Evolutionary conservation across 2,888 invertebrate species (phyloP).

Genomic region (Hydropsyche betteni): DNA sequence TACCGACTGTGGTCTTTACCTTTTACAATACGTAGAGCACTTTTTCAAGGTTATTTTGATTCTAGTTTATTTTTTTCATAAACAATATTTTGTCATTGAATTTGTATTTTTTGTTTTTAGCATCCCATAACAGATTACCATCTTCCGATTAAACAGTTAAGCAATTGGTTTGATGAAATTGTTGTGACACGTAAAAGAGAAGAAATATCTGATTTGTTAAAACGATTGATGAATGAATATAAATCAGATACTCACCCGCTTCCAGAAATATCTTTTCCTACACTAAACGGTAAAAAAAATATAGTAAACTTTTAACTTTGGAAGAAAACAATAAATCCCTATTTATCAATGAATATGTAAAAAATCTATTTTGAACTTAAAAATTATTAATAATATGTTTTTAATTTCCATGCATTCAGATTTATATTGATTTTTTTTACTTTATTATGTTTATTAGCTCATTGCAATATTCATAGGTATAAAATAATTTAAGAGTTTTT

Average conservation of each 20-base stretch:
- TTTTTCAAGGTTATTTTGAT: constrained; percentile 80
- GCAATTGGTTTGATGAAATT: constrained; percentile 88
- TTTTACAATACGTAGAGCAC: constrained; percentile 95
- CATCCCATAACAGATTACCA: constrained; percentile 83
- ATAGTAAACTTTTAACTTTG: too few species aligned
- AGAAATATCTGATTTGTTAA: constrained; percentile 83
- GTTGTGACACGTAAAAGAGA: constrained; percentile 86
- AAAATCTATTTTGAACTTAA: too few species aligned
- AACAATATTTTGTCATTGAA: constrained; percentile 35
- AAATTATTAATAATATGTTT: too few species aligned
- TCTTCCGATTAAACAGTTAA: constrained; percentile 82
- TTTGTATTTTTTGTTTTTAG: constrained; percentile 62
- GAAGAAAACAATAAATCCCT: too few species aligned
- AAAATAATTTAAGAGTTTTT: too few species aligned
- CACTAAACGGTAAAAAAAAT: constrained; percentile 70
- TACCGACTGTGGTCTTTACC: constrained; percentile 95
- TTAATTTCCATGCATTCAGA: constrained; percentile 1
- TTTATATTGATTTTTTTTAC: neutral
- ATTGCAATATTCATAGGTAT: too few species aligned
- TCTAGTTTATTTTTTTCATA: neutral
- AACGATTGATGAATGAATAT: constrained; percentile 76
- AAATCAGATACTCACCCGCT: constrained; percentile 73
- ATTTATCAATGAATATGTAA: too few species aligned
- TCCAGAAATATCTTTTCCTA: constrained; percentile 80
- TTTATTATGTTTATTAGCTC: too few species aligned